Conservation (phyloP, 2,888 invertebrate genomes). For the Drosophila birchii region DNA sequence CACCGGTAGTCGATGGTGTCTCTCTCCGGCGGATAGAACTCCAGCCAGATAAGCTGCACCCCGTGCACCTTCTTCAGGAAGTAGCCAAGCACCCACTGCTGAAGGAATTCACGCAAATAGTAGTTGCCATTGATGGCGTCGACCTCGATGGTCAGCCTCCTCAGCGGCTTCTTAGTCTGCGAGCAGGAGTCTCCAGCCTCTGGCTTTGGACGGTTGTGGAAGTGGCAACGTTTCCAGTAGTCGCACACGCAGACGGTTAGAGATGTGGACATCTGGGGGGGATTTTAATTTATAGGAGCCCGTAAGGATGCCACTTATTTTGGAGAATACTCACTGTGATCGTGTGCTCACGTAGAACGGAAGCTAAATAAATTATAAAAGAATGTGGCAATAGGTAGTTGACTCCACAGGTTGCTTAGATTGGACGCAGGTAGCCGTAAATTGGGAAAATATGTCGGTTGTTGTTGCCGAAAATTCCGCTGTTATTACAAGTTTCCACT, state of each 20-base stretch:
- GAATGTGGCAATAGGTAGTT: not conserved
- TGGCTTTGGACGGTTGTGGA: slow-evolving; percentile 47
- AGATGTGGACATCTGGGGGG: slow-evolving; percentile 31
- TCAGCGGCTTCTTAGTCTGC: slow-evolving; percentile 26
- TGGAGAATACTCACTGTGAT: slow-evolving; percentile 1
- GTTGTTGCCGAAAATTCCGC: not conserved
- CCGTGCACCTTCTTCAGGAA: slow-evolving; percentile 51
- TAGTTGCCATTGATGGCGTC: slow-evolving; percentile 77
- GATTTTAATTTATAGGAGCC: no score
- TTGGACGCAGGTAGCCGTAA: not conserved
- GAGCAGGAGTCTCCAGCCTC: slow-evolving; percentile 18
- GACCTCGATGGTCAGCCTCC: slow-evolving; percentile 57
- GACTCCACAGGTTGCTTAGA: slow-evolving; percentile 25
- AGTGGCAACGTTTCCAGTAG: slow-evolving; percentile 71
- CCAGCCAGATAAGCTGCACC: slow-evolving; percentile 82
- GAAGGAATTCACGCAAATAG: slow-evolving; percentile 72
- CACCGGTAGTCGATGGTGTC: slow-evolving; percentile 90
- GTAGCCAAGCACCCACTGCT: slow-evolving; percentile 63
- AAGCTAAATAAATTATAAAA: not conserved
- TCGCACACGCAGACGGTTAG: slow-evolving; percentile 78
- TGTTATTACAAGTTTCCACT: not conserved
- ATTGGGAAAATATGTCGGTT: not conserved
- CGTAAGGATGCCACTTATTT: not conserved
- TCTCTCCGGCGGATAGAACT: slow-evolving; percentile 86
- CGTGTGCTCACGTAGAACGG: not conserved